Percentiles rank a stretch among this genome's conserved stretches.
Conservation (phyloP, 2,888 invertebrate species). For the Tortrix viridana region DNA sequence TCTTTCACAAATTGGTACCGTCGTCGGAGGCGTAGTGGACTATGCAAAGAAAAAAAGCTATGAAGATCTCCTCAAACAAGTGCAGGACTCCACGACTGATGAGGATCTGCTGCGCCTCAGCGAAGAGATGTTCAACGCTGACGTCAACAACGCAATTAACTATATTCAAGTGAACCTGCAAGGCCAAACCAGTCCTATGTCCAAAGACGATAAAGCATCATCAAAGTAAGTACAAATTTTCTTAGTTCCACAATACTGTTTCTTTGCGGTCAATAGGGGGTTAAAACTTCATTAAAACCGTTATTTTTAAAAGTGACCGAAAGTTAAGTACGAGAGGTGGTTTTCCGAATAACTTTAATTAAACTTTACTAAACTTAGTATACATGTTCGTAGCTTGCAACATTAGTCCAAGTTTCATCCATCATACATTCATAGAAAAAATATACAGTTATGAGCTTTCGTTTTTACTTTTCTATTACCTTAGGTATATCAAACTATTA, state of each 20-base stretch:
- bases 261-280: no score
- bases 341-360: no score
- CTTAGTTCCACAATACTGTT: neutral
- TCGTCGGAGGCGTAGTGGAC: conserved; percentile 78
- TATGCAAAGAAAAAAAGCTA: conserved; percentile 79
- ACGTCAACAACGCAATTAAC: conserved; percentile 89
- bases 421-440: no score
- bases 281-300: no score
- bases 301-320: no score
- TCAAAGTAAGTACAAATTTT: conserved; percentile 84
- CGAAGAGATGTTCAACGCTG: conserved; percentile 89
- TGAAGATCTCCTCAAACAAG: conserved; percentile 71
- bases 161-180: conserved; percentile 89
- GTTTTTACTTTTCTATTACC: no score
- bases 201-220: conserved; percentile 88
- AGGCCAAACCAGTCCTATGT: conserved; percentile 88
- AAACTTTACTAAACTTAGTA: no score
- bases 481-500: no score
- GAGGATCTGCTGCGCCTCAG: conserved; percentile 88
- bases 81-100: conserved; percentile 84
- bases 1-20: conserved; percentile 73
- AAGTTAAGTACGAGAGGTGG: no score
- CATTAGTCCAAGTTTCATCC: no score
- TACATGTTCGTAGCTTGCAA: no score
- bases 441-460: no score